Evolutionary conservation across 2,797 vertebrate species (phyloP).

Genomic region (Eulemur albifrons): DNA sequence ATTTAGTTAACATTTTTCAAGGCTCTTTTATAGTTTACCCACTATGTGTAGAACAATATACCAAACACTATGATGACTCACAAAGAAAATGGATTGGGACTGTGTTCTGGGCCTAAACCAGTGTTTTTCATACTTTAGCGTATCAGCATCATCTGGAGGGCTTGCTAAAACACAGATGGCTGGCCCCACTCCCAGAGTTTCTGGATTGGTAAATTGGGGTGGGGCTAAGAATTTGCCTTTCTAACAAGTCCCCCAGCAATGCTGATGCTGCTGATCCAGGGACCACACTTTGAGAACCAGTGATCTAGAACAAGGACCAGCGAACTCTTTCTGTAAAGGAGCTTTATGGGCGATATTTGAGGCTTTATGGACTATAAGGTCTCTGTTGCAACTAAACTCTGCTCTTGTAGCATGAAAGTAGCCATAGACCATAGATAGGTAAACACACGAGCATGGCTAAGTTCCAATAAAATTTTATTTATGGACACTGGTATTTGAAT

Average conservation of each 20-base stretch:
- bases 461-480: not conserved
- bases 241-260: not conserved
- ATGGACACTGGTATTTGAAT: constrained; percentile 9
- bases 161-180: constrained; percentile 14
- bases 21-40: not conserved
- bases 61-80: not conserved
- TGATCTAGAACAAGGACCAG: not conserved
- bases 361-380: not conserved
- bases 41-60: not conserved
- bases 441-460: not conserved
- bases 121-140: not conserved
- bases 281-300: constrained; percentile 5
- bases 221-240: constrained; percentile 11
- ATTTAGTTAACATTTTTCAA: not conserved
- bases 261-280: not conserved
- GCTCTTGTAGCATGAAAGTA: not conserved
- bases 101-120: not conserved
- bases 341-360: not conserved
- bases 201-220: not conserved
- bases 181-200: not conserved
- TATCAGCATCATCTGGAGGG: not conserved
- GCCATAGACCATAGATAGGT: not conserved
- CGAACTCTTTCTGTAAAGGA: not conserved
- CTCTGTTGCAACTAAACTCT: constrained; percentile 17
- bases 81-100: not conserved